phyloP scores from a whole-genome alignment of 2,888 invertebrate genomes.

The Ctenicera cuprea region DNA sequence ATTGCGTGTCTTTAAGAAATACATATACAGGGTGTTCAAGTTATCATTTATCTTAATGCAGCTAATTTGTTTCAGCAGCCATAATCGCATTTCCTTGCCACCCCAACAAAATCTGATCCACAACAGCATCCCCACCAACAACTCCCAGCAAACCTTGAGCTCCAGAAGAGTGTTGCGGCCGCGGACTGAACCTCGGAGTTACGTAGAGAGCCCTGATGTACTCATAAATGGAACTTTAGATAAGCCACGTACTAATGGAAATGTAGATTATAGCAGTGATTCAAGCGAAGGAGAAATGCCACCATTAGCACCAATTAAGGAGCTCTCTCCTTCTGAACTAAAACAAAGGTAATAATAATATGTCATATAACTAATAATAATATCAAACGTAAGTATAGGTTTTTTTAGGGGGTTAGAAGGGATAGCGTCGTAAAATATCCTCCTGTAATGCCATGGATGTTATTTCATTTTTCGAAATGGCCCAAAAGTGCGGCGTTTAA shows the following conservation, averaged over 20 bases:
- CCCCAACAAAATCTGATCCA: constrained; percentile 48
- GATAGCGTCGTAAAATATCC: too few relatives aligned
- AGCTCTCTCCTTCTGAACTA: constrained; percentile 70
- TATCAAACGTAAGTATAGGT: too few relatives aligned
- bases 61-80: constrained; percentile 43
- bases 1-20: too few relatives aligned
- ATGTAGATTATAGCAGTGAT: constrained; percentile 77
- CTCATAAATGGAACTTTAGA: constrained; percentile 68
- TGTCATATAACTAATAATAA: not conserved
- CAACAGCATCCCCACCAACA: constrained; percentile 55
- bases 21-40: not conserved
- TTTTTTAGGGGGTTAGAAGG: too few relatives aligned
- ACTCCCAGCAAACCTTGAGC: constrained; percentile 60
- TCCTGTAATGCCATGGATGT: too few relatives aligned
- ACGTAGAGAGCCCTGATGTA: constrained; percentile 87
- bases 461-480: too few relatives aligned
- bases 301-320: constrained; percentile 84
- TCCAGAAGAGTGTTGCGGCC: constrained; percentile 85
- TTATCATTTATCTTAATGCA: constrained; percentile 5
- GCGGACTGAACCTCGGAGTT: constrained; percentile 88
- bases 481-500: too few relatives aligned
- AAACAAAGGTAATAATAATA: constrained; percentile 66
- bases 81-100: constrained; percentile 43
- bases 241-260: constrained; percentile 73
- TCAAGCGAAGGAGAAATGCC: constrained; percentile 82